Conservation (phyloP, 2,888 invertebrate species). For the Keiferia lycopersicella region DNA sequence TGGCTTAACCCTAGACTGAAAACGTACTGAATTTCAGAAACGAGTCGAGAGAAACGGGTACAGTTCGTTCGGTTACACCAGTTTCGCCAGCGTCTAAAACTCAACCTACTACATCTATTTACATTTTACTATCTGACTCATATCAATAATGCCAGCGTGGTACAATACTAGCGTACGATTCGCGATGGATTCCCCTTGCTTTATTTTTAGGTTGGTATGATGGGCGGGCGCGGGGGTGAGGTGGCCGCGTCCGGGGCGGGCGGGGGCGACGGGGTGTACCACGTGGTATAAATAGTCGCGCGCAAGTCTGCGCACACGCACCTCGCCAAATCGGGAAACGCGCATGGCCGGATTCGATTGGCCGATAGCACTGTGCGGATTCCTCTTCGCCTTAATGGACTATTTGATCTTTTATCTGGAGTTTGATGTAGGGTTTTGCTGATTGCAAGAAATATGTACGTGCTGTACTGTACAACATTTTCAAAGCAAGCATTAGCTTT, state of each 20-base stretch:
- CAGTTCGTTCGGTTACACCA: slow-evolving; percentile 6
- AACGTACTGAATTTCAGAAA: background rate
- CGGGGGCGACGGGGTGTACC: slow-evolving; percentile 45
- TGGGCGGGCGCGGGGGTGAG: slow-evolving; percentile 36
- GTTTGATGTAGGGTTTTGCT: background rate
- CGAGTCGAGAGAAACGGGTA: background rate
- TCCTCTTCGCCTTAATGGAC: background rate
- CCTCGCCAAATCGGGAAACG: slow-evolving; percentile 75
- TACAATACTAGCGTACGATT: slow-evolving; percentile 47
- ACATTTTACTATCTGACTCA: slow-evolving; percentile 50
- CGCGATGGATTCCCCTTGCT: slow-evolving; percentile 69
- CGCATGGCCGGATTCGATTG: slow-evolving; percentile 46
- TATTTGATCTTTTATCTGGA: background rate
- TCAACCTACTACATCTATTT: slow-evolving; percentile 35
- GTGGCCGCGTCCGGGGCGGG: slow-evolving; percentile 22
- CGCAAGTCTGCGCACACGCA: slow-evolving; percentile 55
- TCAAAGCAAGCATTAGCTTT: background rate
- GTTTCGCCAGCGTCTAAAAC: slow-evolving; percentile 1
- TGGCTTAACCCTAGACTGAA: background rate
- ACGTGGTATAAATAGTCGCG: slow-evolving; percentile 75
- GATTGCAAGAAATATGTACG: background rate
- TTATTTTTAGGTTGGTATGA: slow-evolving; percentile 67
- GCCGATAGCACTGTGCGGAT: slow-evolving; percentile 31
- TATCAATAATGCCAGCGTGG: slow-evolving; percentile 45
- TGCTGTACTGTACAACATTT: background rate